Conservation (phyloP, 2,113 vertebrate species). For the Dendrocopos noguchii region DNA sequence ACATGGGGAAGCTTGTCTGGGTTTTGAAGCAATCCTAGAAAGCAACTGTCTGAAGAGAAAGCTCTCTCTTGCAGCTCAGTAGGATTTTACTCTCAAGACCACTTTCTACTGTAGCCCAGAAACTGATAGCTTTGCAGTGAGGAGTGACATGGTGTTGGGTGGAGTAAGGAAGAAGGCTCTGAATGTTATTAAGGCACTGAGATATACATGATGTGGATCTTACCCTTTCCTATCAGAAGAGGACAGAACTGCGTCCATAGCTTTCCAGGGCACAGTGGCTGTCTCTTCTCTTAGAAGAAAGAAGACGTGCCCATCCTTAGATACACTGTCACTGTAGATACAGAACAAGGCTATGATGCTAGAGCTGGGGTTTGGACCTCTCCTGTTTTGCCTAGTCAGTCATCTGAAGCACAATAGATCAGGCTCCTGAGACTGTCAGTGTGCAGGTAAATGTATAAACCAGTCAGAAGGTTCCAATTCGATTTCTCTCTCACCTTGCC, state of each 20-base stretch:
- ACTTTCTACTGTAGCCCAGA: neutral
- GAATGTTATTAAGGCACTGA: neutral
- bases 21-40: conserved; percentile 2
- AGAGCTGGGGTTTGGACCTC: neutral
- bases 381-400: neutral
- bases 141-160: neutral
- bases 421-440: neutral
- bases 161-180: neutral
- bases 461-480: neutral
- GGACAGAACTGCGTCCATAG: neutral
- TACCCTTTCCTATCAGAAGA: neutral
- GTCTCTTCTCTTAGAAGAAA: neutral
- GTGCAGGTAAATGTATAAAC: neutral
- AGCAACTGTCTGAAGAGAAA: neutral
- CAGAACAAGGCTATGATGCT: neutral
- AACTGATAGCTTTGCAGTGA: neutral
- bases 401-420: neutral
- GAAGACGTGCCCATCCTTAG: neutral
- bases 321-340: neutral
- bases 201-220: neutral
- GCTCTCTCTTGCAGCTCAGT: neutral
- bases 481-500: neutral
- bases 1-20: neutral
- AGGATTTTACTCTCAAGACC: neutral
- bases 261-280: neutral